Conservation (phyloP, 2,797 vertebrate genomes). For the Anguilla obscura region DNA sequence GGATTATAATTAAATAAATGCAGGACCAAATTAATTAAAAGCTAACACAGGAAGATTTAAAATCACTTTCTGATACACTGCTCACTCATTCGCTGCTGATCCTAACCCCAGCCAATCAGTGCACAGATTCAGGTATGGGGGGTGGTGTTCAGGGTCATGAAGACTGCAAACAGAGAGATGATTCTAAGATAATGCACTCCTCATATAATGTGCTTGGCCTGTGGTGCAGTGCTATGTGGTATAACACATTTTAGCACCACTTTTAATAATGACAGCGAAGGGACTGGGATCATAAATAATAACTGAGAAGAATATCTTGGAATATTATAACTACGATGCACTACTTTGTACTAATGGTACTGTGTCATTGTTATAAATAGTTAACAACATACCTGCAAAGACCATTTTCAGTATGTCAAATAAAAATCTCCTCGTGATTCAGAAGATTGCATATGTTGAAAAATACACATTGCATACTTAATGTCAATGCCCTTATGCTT, state of each 20-base stretch:
- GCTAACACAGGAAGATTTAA: not conserved
- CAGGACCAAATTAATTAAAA: not conserved
- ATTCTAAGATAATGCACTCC: not conserved
- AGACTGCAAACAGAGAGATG: not conserved
- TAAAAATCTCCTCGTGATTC: not conserved
- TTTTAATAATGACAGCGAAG: not conserved
- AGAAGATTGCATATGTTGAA: not conserved
- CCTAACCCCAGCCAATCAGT: not conserved
- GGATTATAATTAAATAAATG: not conserved
- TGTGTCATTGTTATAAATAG: not conserved
- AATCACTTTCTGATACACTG: not conserved
- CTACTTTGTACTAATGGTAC: not conserved
- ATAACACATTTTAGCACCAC: not conserved
- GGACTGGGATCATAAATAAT: slow-evolving; percentile 1
- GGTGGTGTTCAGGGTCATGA: not conserved
- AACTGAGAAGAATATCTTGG: not conserved
- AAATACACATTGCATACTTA: slow-evolving; percentile 57
- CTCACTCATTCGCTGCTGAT: not conserved
- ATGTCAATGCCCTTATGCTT: slow-evolving; percentile 56
- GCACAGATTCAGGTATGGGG: not conserved
- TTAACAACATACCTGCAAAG: not conserved
- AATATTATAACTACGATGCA: not conserved
- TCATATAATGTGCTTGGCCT: not conserved
- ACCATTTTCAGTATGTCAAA: not conserved
- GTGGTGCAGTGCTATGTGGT: not conserved